Evolutionary conservation across 2,888 invertebrate genomes (phyloP), one percentile per base, ranked within the genome.

Genomic region (Elgonia sp.): DNA sequence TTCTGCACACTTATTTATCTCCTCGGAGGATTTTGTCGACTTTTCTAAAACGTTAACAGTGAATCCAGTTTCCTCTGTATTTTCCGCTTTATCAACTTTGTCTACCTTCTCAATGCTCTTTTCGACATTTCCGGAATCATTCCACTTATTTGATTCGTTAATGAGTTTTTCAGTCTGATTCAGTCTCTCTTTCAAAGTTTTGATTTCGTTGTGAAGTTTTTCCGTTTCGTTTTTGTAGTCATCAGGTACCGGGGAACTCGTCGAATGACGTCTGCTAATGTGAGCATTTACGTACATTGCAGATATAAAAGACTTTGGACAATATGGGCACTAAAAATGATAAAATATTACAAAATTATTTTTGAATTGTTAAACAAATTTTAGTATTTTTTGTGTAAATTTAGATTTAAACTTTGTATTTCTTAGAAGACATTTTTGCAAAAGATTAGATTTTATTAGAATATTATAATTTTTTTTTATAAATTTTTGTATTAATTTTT

Each of bases 271-370:
- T 89, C 97, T 95, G 87, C 95, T 94, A 65, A 96, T 94, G 91
- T 97, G 97, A 63, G 96, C 96, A 92, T 95, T 95, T 84, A 97
- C 95, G 93, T 96, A 97, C 82, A 96, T 95, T 91, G 96, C 96
- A 87, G 96, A 96, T 69, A 96, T 94, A 92, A 97, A 97, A 10
- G 96, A 95, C 94, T 97, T 97, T n/a, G 96, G 95, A 91, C 97
- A 97, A 91, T 96, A 95, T 55, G 94, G 95, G 91, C 97, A 97
- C 95, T 96, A 95, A 83, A 95, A 96, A 29, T 5, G 5, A 5
- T 5, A 5, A 29, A 29, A 29, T 29, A 29, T 29, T 29, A 5
- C 3, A 5, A 29, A 29, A 3, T 29, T 29, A 29, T 3, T 3
- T 29, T 29, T 5, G 5, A 29, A 5, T 29, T 29, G 1, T 1